phyloP scores from a whole-genome alignment of 2,113 vertebrate species.

The Phylloscopus whistleri region DNA sequence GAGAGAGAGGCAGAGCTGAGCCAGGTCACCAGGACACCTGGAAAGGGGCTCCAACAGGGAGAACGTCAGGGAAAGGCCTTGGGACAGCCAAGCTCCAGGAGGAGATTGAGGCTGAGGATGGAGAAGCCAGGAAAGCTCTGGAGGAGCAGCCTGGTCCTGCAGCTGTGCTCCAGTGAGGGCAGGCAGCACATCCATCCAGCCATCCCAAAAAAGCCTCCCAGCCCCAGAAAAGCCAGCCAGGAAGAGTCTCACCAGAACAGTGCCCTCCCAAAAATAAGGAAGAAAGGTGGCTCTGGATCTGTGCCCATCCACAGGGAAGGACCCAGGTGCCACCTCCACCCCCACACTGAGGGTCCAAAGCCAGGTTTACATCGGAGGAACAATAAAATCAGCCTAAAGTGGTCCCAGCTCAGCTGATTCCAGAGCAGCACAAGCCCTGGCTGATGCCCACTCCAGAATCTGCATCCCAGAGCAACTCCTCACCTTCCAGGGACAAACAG shows the following conservation, averaged over 20 bases:
- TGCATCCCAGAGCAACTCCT: background rate
- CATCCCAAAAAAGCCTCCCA: background rate
- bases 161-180: background rate
- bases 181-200: background rate
- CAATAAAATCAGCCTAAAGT: background rate
- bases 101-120: background rate
- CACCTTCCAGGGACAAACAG: background rate
- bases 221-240: background rate
- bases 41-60: background rate
- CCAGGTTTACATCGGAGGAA: background rate
- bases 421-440: background rate
- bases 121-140: background rate
- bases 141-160: background rate
- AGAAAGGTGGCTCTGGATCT: rapidly evolving
- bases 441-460: background rate
- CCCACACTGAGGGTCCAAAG: background rate
- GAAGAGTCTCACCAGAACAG: background rate
- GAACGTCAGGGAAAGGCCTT: background rate
- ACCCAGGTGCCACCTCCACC: rapidly evolving
- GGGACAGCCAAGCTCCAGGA: background rate
- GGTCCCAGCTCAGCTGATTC: background rate
- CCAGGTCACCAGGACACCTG: background rate
- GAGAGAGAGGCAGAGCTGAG: background rate
- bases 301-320: rapidly evolving
- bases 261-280: background rate